Evolutionary conservation across 2,113 vertebrate genomes (phyloP), one percentile per base, ranked within the genome.

Genomic region (Misgurnus anguillicaudatus): DNA sequence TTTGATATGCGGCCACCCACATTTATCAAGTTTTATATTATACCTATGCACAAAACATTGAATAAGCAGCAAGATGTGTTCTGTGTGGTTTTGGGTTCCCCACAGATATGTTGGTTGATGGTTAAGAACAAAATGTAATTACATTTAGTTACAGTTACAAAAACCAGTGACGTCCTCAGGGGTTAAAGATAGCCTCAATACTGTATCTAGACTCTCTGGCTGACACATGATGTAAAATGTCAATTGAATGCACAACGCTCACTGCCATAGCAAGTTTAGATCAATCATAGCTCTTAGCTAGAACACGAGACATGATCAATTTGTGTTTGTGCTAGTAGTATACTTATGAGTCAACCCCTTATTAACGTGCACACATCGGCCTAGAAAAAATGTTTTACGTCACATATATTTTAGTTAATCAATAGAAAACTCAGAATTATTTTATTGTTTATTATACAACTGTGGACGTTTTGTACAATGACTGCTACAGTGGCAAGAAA

Each of bases 281-380:
- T 83, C 66, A 83, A 80, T 77, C 67, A 38, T 79, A 64, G 71
- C 82, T 80, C 47, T 76, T 16, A 65, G 78, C 72, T 72, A 64
- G 61, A 71, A 72, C 78, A 77, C 61, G 65, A 64, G 48, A 80
- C 73, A 63, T 61, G 45, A 83, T 83, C 82, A 72, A 83, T 83
- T 48, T 57, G 39, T 42, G 58, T 38, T 76, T 75, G 72, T 47
- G 31, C 70, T 63, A 64, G 62, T 42, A 79, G 70, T 1, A 14
- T 11, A 47, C 57, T 66, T 72, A 67, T 72, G 64, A 79, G 55
- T 74, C 62, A 60, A 51, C 58, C 31, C 41, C 45, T 39, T 36
- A 19, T 45, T 16, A 31, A 31, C 45, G 9, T 51, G 45, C 10
- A n/a, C 42, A 63, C 19, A 24, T 66, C 45, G 66, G 13, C 45